A percentile compares a stretch with the other conserved stretches of the same genome.
These are phyloP conservation scores for Drosophila anceps DNA, from an alignment of 2,888 invertebrate genomes.

Conservation along the genomic window DNA sequence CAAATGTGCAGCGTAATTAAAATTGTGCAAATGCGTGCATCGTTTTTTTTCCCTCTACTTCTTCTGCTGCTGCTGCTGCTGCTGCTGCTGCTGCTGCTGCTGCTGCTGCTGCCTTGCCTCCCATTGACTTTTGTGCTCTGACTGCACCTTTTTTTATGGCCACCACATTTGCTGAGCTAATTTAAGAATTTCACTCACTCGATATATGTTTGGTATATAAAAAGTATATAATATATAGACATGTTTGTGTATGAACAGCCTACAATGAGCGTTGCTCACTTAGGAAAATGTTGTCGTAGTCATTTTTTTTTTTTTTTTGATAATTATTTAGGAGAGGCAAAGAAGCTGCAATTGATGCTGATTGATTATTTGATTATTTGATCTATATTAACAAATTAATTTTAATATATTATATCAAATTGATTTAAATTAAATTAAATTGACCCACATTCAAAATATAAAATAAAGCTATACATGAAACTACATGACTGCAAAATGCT, in stretches of 20 bases:
- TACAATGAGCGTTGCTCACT: not conserved
- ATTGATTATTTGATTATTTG: too few species aligned
- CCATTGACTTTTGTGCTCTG: constrained; percentile 30
- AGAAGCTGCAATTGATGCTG: not conserved
- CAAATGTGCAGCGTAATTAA: constrained; percentile 80
- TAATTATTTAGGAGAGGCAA: not conserved
- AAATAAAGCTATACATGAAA: too few species aligned
- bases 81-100: too few species aligned
- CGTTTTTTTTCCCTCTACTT: constrained; percentile 6
- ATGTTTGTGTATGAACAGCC: not conserved
- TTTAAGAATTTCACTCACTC: constrained; percentile 27
- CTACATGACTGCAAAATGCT: too few species aligned
- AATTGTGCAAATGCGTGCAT: constrained; percentile 69
- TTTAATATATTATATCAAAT: too few species aligned
- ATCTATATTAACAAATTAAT: too few species aligned
- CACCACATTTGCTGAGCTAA: constrained; percentile 31
- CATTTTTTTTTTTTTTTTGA: too few species aligned
- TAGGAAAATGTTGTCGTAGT: not conserved
- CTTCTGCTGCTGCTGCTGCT: not conserved
- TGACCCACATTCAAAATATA: too few species aligned
- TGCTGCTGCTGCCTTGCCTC: not conserved
- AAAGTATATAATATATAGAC: not conserved
- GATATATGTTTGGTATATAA: constrained; percentile 1
- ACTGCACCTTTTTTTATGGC: not conserved
- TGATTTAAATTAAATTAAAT: too few species aligned